Percentiles rank a stretch among this genome's conserved stretches.
Conservation (phyloP, 2,113 vertebrate genomes). For the Zootoca vivipara region DNA sequence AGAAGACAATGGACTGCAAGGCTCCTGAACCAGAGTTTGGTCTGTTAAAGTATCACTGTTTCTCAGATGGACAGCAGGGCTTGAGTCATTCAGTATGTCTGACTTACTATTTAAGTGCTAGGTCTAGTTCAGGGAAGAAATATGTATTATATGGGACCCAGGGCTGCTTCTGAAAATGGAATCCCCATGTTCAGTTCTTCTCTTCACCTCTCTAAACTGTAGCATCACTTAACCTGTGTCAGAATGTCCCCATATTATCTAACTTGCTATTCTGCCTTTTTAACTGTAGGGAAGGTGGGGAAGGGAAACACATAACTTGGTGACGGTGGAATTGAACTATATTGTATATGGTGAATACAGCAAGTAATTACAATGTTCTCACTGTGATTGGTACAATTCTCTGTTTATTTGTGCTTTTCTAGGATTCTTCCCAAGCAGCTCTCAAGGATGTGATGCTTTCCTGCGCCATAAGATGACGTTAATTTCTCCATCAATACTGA, state of each 20-base stretch:
- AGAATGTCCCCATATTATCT: background rate
- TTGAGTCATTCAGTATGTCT: background rate
- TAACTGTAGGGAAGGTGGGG: background rate
- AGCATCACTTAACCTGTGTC: background rate
- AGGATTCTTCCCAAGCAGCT: constrained; percentile 96
- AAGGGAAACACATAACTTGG: background rate
- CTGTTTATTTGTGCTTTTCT: constrained; percentile 53
- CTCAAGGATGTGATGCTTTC: constrained; percentile 94
- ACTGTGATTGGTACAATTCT: background rate
- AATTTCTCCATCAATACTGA: constrained; percentile 93
- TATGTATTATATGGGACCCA: background rate
- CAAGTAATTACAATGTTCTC: background rate
- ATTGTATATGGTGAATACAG: background rate
- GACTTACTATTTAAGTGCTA: background rate
- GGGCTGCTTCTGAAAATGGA: background rate
- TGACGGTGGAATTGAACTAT: background rate
- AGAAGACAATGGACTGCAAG: background rate
- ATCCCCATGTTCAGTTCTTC: background rate
- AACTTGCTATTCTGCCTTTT: background rate
- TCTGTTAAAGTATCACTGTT: background rate
- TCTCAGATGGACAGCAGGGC: background rate
- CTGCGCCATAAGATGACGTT: constrained; percentile 98
- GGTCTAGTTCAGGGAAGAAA: background rate
- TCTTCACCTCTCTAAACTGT: background rate
- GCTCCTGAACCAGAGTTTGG: background rate